These are phyloP conservation scores for Pachliopta kotzebuea DNA, from an alignment of 2,888 invertebrate species.

Conservation along the genomic window DNA sequence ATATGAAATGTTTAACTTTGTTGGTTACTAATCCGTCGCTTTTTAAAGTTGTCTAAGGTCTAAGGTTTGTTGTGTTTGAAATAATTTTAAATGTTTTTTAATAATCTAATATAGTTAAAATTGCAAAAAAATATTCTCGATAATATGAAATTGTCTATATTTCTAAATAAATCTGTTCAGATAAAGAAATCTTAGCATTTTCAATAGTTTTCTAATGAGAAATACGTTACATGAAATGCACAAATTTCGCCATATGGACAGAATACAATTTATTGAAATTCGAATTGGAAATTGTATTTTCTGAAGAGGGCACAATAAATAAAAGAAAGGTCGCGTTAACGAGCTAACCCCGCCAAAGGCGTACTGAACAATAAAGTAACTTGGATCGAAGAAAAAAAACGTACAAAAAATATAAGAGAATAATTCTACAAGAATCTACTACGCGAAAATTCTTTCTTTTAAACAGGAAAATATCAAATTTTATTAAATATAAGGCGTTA, in stretches of 20 bases:
- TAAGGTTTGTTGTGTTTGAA: too few species aligned
- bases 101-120: too few species aligned
- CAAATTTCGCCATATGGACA: slow-evolving; percentile 51
- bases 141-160: too few species aligned
- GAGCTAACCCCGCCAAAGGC: slow-evolving; percentile 65
- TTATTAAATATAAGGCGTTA: slow-evolving; percentile 25
- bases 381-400: slow-evolving; percentile 60
- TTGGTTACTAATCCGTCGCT: too few species aligned
- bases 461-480: slow-evolving; percentile 33
- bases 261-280: slow-evolving; percentile 63
- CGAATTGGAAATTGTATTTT: slow-evolving; percentile 76
- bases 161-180: slow-evolving; percentile 5
- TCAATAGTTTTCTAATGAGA: slow-evolving; percentile 15
- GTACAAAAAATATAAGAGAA: slow-evolving; percentile 41
- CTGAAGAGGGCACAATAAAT: slow-evolving; percentile 77
- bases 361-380: slow-evolving; percentile 72
- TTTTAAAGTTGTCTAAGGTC: too few species aligned
- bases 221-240: slow-evolving; percentile 35
- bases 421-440: slow-evolving; percentile 39
- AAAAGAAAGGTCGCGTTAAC: slow-evolving; percentile 77
- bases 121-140: too few species aligned
- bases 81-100: too few species aligned
- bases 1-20: too few species aligned
- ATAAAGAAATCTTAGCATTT: slow-evolving; percentile 31
- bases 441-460: slow-evolving; percentile 36